Evolutionary conservation across 2,797 vertebrate species (phyloP).

Genomic region (Hemibagrus guttatus): DNA sequence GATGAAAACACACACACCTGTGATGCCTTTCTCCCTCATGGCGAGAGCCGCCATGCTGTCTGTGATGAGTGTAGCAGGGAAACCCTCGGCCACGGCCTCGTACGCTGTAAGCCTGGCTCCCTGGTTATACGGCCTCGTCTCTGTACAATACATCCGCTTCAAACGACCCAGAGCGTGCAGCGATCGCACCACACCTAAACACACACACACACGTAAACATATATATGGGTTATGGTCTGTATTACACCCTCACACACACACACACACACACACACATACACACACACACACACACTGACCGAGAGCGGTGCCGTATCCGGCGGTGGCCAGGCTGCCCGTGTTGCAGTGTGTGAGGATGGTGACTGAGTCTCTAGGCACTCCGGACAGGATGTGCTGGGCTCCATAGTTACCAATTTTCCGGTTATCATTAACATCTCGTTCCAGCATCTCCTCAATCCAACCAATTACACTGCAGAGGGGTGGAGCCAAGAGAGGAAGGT

Average conservation of each 20-base stretch:
- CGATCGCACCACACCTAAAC: slow-evolving; percentile 82
- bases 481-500: slow-evolving; percentile 19
- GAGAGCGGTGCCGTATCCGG: slow-evolving; percentile 90
- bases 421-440: slow-evolving; percentile 87
- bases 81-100: slow-evolving; percentile 83
- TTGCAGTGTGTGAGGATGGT: slow-evolving; percentile 92
- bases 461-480: slow-evolving; percentile 77
- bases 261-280: not conserved
- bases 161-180: slow-evolving; percentile 80
- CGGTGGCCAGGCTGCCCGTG: slow-evolving; percentile 88
- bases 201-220: not conserved
- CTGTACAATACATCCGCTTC: slow-evolving; percentile 85
- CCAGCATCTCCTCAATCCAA: slow-evolving; percentile 85
- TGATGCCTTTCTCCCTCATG: slow-evolving; percentile 83
- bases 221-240: not conserved
- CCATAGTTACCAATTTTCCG: slow-evolving; percentile 86
- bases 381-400: slow-evolving; percentile 84
- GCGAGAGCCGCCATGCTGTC: slow-evolving; percentile 88
- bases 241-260: not conserved
- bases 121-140: slow-evolving; percentile 93
- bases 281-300: slow-evolving; percentile 59
- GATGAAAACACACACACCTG: slow-evolving; percentile 69
- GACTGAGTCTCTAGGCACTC: slow-evolving; percentile 76
- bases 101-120: slow-evolving; percentile 89
- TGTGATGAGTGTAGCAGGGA: slow-evolving; percentile 87